Base-by-base conservation (phyloP, 53 echinoderm and acorn worm species). In the Patiria pectinifera region DNA sequence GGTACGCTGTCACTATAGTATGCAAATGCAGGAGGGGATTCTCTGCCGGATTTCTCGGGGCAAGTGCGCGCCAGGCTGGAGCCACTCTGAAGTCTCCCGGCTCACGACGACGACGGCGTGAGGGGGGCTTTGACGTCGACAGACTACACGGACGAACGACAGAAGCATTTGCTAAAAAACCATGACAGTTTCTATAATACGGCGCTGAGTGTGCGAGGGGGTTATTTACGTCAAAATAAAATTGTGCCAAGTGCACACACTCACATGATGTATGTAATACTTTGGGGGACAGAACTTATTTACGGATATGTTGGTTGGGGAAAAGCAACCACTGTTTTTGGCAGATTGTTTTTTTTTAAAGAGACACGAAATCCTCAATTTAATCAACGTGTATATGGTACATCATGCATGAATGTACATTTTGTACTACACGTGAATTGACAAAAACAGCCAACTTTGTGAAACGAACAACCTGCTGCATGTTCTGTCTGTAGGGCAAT, bases 31-130 rank as follows among this genome's bases (percentile, higher is more conserved):
- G 53, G 69, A 66, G 18, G 82, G 59, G 45, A 69, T 63, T 45
- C 69, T 85, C 26, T 62, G 8, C 19, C 21, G 6, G 85, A 85
- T 69, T 69, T 85, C 85, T 69, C 16, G 66, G 69, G 85, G 85
- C 18, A 16, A 18, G 18, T 86, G 72, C 86, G 72, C 86, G 86
- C 75, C 86, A 86, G 1, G 74, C 74, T 13, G 86, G 86, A 47
- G 86, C 86, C 86, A 86, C 25, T 49, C 23, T 71, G 48, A 48
- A 70, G 48, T 86, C 46, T 48, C 6, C 74, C 11, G 6, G 74
- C 86, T 74, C 86, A 86, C 4, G 19, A 12, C 49, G 69, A 53
- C 53, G 53, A 63, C 66, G 15, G 86, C 74, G 10, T 19, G 71
- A 72, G 74, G 11, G 45, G 86, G 71, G 71, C 26, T 71, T 6